phyloP scores from a whole-genome alignment of 2,888 invertebrate genomes.

The Nomada ruficornis region DNA sequence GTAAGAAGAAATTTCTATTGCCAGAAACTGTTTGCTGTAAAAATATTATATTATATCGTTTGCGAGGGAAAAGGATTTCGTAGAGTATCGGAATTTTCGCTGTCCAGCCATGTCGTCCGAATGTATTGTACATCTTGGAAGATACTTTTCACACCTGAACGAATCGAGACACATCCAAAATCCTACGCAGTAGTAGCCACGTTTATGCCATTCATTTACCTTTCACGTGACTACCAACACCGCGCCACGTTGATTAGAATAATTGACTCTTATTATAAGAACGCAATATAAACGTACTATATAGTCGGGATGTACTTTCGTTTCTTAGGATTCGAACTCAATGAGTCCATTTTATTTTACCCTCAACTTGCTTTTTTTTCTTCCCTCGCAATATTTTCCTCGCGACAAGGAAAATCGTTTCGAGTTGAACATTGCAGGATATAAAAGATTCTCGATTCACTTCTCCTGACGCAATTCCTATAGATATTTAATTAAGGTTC shows the following conservation, averaged over 20 bases:
- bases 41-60: neutral
- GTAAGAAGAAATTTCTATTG: neutral
- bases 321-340: constrained; percentile 34
- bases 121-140: constrained; percentile 73
- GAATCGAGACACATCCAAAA: constrained; percentile 69
- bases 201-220: constrained; percentile 51
- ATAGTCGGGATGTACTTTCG: constrained; percentile 63
- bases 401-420: neutral
- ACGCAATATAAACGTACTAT: constrained; percentile 61
- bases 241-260: constrained; percentile 60
- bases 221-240: constrained; percentile 42
- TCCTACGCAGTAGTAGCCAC: constrained; percentile 53
- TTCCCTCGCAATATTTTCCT: constrained; percentile 2
- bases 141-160: constrained; percentile 70
- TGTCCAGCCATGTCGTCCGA: constrained; percentile 60
- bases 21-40: neutral
- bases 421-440: constrained; percentile 5
- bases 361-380: neutral
- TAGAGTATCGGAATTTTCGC: constrained; percentile 19
- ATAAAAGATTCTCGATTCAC: neutral
- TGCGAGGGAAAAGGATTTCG: neutral
- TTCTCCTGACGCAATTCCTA: no score
- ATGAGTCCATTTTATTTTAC: constrained; percentile 8
- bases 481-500: no score
- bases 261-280: constrained; percentile 71